Evolutionary conservation across 2,888 invertebrate species (phyloP).

Genomic region (Calephelis perditalis): DNA sequence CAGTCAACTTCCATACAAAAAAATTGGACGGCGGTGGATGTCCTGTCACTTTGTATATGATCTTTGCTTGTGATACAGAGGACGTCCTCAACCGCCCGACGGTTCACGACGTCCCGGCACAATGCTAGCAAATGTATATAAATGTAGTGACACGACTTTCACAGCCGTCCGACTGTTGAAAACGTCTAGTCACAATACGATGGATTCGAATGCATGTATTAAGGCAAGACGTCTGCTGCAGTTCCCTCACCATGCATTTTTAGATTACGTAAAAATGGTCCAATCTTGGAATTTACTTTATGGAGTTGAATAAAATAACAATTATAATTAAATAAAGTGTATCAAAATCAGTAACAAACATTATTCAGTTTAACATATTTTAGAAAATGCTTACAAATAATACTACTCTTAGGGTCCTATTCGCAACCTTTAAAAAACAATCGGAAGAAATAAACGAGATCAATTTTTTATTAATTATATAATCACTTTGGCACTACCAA

Average conservation of each 20-base stretch:
- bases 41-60: no score
- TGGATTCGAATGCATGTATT: background rate
- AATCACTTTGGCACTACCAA: conserved; percentile 1
- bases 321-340: conserved; percentile 2
- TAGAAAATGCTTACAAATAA: conserved; percentile 7
- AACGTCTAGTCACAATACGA: conserved; percentile 8
- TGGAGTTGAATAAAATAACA: conserved; percentile 1
- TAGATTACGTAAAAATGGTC: background rate
- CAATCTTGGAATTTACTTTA: background rate
- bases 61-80: no score
- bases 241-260: background rate
- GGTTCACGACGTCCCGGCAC: no score
- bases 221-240: conserved; percentile 8
- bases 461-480: conserved; percentile 1
- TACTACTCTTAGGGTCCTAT: conserved; percentile 2
- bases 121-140: conserved; percentile 2
- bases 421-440: conserved; percentile 2
- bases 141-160: conserved; percentile 9
- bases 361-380: background rate
- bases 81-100: no score
- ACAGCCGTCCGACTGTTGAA: conserved; percentile 9
- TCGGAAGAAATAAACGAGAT: conserved; percentile 8
- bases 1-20: no score
- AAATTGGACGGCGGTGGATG: no score
- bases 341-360: conserved; percentile 5